These are phyloP conservation scores for Acronicta alni DNA, from an alignment of 2,888 invertebrate species.

Conservation along the genomic window DNA sequence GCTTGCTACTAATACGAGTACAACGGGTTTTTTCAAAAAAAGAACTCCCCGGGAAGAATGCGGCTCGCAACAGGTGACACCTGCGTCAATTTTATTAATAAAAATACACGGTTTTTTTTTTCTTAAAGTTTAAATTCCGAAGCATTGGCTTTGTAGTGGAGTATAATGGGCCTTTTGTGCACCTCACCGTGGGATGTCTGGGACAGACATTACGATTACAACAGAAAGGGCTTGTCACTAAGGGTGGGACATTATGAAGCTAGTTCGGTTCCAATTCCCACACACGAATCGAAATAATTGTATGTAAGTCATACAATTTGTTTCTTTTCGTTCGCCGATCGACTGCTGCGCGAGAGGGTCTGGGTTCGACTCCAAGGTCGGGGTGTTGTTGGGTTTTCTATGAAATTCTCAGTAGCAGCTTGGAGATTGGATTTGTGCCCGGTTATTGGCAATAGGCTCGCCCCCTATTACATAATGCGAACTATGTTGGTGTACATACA, in stretches of 20 bases:
- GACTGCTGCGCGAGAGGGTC: too few relatives aligned
- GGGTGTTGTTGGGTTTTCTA: too few relatives aligned
- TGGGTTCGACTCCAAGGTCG: too few relatives aligned
- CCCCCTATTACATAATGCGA: too few relatives aligned
- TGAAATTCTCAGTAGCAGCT: too few relatives aligned
- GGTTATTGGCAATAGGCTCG: too few relatives aligned
- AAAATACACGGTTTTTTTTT: constrained; percentile 6
- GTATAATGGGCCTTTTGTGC: constrained; percentile 15
- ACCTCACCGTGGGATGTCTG: not conserved
- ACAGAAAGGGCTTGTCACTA: not conserved
- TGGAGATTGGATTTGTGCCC: too few relatives aligned
- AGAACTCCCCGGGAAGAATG: constrained; percentile 10
- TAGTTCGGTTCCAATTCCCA: not conserved
- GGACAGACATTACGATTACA: not conserved
- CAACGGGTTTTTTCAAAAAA: constrained; percentile 30
- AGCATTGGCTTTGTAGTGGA: constrained; percentile 25
- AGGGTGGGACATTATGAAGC: not conserved
- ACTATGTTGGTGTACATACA: too few relatives aligned
- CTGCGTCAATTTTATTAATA: constrained; percentile 11
- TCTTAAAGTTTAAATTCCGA: constrained; percentile 8
- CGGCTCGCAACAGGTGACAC: constrained; percentile 18
- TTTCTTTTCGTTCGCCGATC: too few relatives aligned
- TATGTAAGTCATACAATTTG: too few relatives aligned
- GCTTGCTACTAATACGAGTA: not conserved
- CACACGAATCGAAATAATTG: too few relatives aligned